These are phyloP conservation scores for Lasiurus cinereus DNA, from an alignment of 2,113 vertebrate genomes.

Conservation along the genomic window DNA sequence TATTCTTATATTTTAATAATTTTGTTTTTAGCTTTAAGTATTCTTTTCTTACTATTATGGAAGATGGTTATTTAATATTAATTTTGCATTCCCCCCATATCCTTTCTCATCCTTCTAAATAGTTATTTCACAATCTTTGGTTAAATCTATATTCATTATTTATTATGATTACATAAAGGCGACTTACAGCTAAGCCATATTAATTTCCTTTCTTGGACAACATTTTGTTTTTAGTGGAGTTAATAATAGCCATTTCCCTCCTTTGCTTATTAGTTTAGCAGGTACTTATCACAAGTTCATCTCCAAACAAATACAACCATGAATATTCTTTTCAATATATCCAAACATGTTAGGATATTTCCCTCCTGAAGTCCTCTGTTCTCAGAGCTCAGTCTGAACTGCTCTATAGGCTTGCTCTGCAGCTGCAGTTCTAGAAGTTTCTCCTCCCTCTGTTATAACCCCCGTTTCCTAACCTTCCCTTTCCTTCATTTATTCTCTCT, in stretches of 20 bases:
- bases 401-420: not conserved
- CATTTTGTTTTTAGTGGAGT: slow-evolving; percentile 6
- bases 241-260: not conserved
- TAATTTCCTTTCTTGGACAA: slow-evolving; percentile 40
- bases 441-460: not conserved
- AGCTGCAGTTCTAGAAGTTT: not conserved
- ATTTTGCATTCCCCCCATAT: not conserved
- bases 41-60: not conserved
- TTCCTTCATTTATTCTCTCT: not conserved
- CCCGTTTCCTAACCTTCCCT: not conserved
- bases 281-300: not conserved
- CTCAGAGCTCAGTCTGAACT: not conserved
- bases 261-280: slow-evolving; percentile 27
- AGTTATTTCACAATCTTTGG: not conserved
- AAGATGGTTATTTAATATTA: slow-evolving; percentile 23
- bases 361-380: not conserved
- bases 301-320: not conserved
- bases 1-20: not conserved
- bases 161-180: slow-evolving; percentile 11
- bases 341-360: not conserved
- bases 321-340: not conserved
- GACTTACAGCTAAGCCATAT: not conserved
- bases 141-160: slow-evolving; percentile 37
- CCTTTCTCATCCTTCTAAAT: not conserved
- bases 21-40: slow-evolving; percentile 53